A percentile compares a stretch with the other conserved stretches of the same genome.
Conservation (phyloP, 2,113 vertebrate genomes). For the Sphaerodactylus townsendi region DNA sequence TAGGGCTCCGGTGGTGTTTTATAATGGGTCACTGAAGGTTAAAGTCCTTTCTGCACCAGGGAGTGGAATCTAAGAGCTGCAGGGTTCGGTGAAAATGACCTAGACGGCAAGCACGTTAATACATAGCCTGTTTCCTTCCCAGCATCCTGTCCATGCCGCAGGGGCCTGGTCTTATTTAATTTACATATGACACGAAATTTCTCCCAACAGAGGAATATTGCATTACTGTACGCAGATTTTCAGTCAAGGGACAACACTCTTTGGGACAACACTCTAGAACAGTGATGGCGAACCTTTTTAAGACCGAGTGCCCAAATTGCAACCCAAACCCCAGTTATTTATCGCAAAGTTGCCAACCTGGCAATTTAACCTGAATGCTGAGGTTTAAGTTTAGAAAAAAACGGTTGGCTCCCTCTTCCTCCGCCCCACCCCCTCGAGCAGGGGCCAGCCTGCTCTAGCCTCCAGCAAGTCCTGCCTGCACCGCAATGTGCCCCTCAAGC, state of each 20-base stretch:
- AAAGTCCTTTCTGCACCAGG: constrained; percentile 45
- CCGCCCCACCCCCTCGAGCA: no score
- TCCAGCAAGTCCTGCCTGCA: no score
- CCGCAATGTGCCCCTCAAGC: no score
- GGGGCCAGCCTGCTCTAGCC: no score
- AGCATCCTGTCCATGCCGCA: constrained; percentile 59
- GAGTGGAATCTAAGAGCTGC: constrained; percentile 55
- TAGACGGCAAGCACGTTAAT: constrained; percentile 34
- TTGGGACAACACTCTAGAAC: constrained; percentile 45
- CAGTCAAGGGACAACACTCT: constrained; percentile 58
- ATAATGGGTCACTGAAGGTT: constrained; percentile 49
- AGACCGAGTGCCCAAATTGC: no score
- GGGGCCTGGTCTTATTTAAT: constrained; percentile 57
- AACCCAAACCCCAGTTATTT: no score
- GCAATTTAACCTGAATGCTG: no score
- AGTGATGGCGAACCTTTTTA: no score
- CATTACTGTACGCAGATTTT: constrained; percentile 66
- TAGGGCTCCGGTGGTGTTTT: constrained; percentile 46
- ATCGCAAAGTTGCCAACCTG: no score
- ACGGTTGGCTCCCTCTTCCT: no score
- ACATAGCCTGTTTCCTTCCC: constrained; percentile 46
- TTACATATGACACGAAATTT: constrained; percentile 65
- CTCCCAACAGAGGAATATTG: constrained; percentile 52
- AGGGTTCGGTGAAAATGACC: constrained; percentile 56
- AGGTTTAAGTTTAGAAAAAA: no score